Conservation (phyloP, 2,888 invertebrate genomes). For the Leptopilina drosophilae region DNA sequence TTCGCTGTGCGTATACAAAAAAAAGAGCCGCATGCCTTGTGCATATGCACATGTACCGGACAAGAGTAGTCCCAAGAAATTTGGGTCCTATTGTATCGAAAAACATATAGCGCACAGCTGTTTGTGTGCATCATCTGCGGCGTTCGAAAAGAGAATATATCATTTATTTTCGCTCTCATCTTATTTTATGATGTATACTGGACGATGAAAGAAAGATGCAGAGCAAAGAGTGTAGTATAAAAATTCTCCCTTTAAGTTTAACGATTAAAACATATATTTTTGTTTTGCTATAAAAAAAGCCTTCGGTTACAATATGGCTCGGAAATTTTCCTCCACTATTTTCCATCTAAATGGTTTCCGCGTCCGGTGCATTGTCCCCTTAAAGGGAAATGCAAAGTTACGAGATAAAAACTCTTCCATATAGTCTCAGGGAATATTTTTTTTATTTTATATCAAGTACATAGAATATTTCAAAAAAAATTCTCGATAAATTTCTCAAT, state of each 20-base stretch:
- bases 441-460: neutral
- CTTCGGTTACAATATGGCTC: conserved; percentile 35
- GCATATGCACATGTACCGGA: neutral
- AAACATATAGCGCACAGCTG: conserved; percentile 28
- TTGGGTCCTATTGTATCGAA: conserved; percentile 4
- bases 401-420: neutral
- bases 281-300: conserved; percentile 19
- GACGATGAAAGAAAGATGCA: neutral
- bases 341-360: conserved; percentile 36
- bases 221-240: no score
- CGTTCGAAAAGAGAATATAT: conserved; percentile 1
- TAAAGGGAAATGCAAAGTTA: conserved; percentile 14
- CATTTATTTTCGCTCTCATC: neutral
- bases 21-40: neutral
- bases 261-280: conserved; percentile 11
- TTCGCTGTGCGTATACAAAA: neutral
- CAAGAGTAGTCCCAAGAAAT: conserved; percentile 32
- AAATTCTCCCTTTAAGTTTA: neutral
- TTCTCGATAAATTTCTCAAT: no score
- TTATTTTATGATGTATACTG: neutral
- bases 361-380: conserved; percentile 38
- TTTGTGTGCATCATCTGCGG: conserved; percentile 30
- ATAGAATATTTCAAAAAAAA: neutral
- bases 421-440: neutral
- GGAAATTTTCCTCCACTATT: conserved; percentile 22